phyloP scores from a whole-genome alignment of 1,140 invertebrate species.

The Cryptotermes secundus region DNA sequence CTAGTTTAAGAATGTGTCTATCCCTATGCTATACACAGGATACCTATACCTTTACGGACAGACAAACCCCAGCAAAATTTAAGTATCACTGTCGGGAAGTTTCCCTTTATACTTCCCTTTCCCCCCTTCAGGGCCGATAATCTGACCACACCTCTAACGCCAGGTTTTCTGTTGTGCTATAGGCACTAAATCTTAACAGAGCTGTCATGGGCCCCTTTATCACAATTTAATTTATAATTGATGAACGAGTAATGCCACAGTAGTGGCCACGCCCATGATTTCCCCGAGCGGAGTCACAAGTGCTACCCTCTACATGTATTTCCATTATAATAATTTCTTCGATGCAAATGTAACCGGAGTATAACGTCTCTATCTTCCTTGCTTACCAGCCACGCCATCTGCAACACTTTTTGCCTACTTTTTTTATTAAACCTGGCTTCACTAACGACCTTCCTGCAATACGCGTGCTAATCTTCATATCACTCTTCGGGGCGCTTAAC shows the following conservation, averaged over 20 bases:
- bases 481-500: neutral
- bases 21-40: too few species aligned
- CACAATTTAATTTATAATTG: constrained; percentile 19
- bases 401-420: neutral
- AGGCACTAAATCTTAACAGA: neutral
- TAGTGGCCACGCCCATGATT: neutral
- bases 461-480: neutral
- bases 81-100: neutral
- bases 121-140: neutral
- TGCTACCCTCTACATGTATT: neutral
- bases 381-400: neutral
- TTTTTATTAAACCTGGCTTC: neutral
- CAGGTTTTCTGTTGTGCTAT: neutral
- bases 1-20: too few species aligned
- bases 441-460: neutral
- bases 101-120: neutral
- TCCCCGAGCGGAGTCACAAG: neutral
- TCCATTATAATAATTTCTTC: constrained; percentile 20
- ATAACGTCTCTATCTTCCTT: neutral
- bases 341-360: neutral
- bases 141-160: constrained; percentile 5
- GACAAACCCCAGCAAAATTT: neutral
- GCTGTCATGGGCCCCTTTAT: constrained; percentile 6
- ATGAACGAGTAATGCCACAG: neutral
- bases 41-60: too few species aligned